Conservation (phyloP, 2,888 invertebrate genomes). For the Drosophila austrosaltans region DNA sequence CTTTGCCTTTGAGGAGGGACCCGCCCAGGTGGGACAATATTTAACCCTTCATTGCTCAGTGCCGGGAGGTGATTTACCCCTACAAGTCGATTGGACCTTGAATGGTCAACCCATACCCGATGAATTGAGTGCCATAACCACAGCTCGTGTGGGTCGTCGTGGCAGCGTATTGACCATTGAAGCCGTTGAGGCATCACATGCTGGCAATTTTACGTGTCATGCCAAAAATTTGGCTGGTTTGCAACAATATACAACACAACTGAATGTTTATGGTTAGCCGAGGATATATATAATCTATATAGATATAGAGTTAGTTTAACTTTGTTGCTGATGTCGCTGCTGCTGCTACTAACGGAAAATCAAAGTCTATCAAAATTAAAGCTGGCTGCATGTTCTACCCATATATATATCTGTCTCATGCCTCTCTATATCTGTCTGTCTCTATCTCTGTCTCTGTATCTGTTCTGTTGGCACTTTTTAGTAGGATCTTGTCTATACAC, state of each 20-base stretch:
- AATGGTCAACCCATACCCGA: constrained; percentile 85
- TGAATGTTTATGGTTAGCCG: constrained; percentile 89
- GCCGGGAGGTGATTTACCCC: constrained; percentile 91
- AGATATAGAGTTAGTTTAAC: not conserved
- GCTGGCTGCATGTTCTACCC: constrained; percentile 60
- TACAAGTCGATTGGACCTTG: constrained; percentile 90
- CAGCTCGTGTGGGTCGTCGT: constrained; percentile 84
- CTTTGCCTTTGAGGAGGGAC: constrained; percentile 90
- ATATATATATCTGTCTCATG: constrained; percentile 25
- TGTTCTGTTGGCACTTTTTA: constrained; percentile 2
- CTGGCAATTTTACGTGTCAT: constrained; percentile 90
- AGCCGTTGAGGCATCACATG: constrained; percentile 87
- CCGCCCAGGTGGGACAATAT: constrained; percentile 90
- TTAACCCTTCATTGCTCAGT: constrained; percentile 88
- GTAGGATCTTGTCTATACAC: constrained; percentile 28
- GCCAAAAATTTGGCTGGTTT: constrained; percentile 89
- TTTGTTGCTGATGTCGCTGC: constrained; percentile 29
- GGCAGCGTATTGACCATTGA: constrained; percentile 87
- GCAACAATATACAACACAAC: constrained; percentile 87
- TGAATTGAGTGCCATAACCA: constrained; percentile 85
- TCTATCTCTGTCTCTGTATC: constrained; percentile 12
- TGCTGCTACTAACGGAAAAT: constrained; percentile 61
- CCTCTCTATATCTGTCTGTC: constrained; percentile 8
- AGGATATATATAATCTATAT: not conserved
- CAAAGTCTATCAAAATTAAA: constrained; percentile 29